Base-by-base conservation (phyloP, 1,140 invertebrate genomes). In the Tetramorium simillimum region DNA sequence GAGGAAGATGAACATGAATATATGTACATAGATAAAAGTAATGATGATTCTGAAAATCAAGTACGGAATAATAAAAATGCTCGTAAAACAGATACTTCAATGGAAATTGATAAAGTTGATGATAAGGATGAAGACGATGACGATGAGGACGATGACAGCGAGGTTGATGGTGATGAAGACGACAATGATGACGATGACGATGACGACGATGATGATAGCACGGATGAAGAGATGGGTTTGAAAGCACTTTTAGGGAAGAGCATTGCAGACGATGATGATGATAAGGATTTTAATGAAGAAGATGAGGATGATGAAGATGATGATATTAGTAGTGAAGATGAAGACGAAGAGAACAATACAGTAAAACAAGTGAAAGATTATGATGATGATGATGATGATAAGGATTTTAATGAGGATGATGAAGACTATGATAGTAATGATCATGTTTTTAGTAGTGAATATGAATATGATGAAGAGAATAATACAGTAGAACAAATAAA, bases 311-410 rank as follows among this genome's bases (percentile, higher is more conserved):
- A 93, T 16, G 93, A 93, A 16, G 91, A 92, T 3, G 86, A 88
- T 24, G 90, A 87, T 51, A 76, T 82, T 77, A 88, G 85, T n/a
- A 88, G 80, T 14, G 88, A 90, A 63, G 86, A 89, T 9, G 89
- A 88, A 24, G 63, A 90, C 1, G 89, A 92, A 3, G 72, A 86
- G 18, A 53, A 85, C 6, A 62, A 80, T 51, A 18, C 3, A 14
- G 21, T 53, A 53, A n/a, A 5, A 18, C 51, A 60, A 78, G 40
- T 9, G 28, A 89, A 49, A 86, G 7, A 33, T 33, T 33, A 33
- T 33, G 4, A 3, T 4, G 92, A 94, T 12, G 93, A 94, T 40
- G 93, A 94, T 4, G 91, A 93, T 51, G 93, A 94, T 67, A 91
- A 93, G 16, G 93, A 95, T 76, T 94, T 93, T 78, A 76, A 92